phyloP scores from a whole-genome alignment of 2,888 invertebrate species.

The Ophioninae sp. region DNA sequence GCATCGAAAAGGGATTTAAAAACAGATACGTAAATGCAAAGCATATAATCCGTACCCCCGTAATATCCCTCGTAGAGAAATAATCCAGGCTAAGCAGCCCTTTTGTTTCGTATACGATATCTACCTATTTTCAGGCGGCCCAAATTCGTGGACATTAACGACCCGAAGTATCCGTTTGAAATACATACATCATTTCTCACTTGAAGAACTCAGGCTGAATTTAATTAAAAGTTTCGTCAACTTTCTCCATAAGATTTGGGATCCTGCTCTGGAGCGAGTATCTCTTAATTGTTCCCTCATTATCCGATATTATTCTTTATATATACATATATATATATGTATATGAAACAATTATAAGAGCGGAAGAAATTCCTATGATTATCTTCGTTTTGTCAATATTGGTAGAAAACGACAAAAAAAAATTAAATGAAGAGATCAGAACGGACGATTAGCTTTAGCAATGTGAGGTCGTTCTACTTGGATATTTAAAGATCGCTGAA shows the following conservation, averaged over 20 bases:
- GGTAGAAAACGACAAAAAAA: background rate
- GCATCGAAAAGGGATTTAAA: constrained; percentile 37
- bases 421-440: no score
- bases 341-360: background rate
- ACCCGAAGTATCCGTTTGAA: constrained; percentile 22
- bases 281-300: background rate
- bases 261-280: background rate
- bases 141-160: constrained; percentile 26
- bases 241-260: background rate
- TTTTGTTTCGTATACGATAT: constrained; percentile 29
- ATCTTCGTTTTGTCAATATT: background rate
- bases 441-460: no score
- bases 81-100: constrained; percentile 41
- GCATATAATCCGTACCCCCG: constrained; percentile 44
- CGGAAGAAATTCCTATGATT: background rate
- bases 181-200: constrained; percentile 9
- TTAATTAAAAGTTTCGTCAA: constrained; percentile 41
- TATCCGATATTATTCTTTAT: background rate
- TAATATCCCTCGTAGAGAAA: background rate
- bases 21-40: constrained; percentile 28
- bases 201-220: background rate
- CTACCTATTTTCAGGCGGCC: constrained; percentile 19
- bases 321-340: background rate
- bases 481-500: no score
- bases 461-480: no score